Base-by-base conservation (phyloP, 2,113 vertebrate genomes). In the Pituophis catenifer region DNA sequence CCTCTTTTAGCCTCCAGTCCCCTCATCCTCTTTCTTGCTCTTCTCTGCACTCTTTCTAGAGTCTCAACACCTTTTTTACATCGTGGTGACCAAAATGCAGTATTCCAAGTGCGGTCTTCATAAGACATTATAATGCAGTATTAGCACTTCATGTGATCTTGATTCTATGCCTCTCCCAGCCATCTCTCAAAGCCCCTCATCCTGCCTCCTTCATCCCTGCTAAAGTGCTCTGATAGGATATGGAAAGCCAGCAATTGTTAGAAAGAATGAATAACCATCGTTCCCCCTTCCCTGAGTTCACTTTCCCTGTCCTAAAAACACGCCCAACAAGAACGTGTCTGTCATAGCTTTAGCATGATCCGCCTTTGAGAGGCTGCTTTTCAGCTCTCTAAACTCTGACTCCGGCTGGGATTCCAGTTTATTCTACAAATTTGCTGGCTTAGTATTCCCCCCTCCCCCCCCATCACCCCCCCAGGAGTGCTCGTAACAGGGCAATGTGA, bases 371-470 rank as follows among this genome's bases (percentile, higher is more conserved):
- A 11, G 9, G 70, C 50, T 92, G 93, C 57, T 92, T 50, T 38
- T 24, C 57, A 88, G 57, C 91, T 4, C 94, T 95, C 92, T 94
- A 90, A 95, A 96, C 90, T 91, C 75, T 95, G 52, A 94, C 93
- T 95, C 89, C 94, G 95, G 90, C 24, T 92, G 81, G 21, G 92
- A 85, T 52, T 92, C 90, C 54, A 86, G 65, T 96, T 96, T 94
- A 24, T 5, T 93, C 5, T 86, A 85, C 86, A 95, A 95, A 96
- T 94, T 94, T 44, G 1, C 54, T 52, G 88, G 48, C 55, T 93
- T 59, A 21, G 2, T 17, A 3, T 1, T 13, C 90, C 48, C 92
- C 54, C 59, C 2, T 54, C 65, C 10, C 3, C 3, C 38, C 38
- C 38, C 38, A 44, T 44, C 38, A 44, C 10, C 10, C 7, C 19